Evolutionary conservation across 2,888 invertebrate species (phyloP), one percentile per base, ranked within the genome.

Genomic region (Parasteatoda lunata): DNA sequence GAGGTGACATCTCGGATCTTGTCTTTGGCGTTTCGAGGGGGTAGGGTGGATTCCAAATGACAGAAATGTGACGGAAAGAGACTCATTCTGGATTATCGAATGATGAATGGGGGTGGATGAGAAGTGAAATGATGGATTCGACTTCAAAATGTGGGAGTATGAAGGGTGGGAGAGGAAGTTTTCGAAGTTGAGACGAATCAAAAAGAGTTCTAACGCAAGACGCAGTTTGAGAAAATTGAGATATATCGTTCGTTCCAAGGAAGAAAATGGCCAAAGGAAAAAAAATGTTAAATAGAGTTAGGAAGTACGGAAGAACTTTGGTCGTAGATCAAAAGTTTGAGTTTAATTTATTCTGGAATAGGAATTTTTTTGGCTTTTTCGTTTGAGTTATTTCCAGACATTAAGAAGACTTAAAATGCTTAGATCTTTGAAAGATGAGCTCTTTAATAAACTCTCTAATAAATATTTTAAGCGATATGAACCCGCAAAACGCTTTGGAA

Each of bases 261-360:
- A 59, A 59, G 8, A 7, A 8, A 8, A 6, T 13, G n/a, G n/a
- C 9, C 9, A 59, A 59, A 9, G 59, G 8, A n/a, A 59, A 9
- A 59, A 59, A 59, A 13, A 59, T 13, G n/a, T 13, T 59, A 59
- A 59, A 59, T 59, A 59, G 59, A 59, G 59, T 59, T 59, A 59
- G 59, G 13, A n/a, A n/a, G n/a, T 13, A 13, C n/a, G 59, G 9
- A 9, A n/a, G 59, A 59, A 59, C 59, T 59, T 59, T 59, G 59
- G 59, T 59, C 59, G n/a, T 59, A 59, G 59, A 59, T 59, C 59
- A 59, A 59, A 59, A 9, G 59, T 59, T 59, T 59, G 11, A n/a
- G 59, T 59, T 59, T 59, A 59, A 59, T 59, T 59, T 59, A 59
- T 59, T 59, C 59, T 59, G n/a, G n/a, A 59, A n/a, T 59, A 13